A percentile compares a stretch with the other conserved stretches of the same genome.
phyloP scores from a whole-genome alignment of 2,888 invertebrate species.

The Amblyteles armatorius region DNA sequence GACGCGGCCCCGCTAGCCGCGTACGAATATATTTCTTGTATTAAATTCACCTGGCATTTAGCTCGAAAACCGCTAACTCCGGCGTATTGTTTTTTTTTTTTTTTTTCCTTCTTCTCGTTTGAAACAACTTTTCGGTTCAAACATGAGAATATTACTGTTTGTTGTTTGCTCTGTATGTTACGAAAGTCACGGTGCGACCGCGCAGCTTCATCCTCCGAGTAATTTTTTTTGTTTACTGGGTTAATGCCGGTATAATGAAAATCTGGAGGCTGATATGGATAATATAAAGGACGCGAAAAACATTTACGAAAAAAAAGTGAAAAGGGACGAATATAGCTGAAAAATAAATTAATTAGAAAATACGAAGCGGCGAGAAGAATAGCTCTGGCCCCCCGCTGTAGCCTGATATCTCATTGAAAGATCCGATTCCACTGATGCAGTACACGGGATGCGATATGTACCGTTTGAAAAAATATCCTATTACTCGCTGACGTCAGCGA shows the following conservation, averaged over 20 bases:
- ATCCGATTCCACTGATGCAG: background rate
- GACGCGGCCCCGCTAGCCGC: background rate
- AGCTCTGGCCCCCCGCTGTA: background rate
- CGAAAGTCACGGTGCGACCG: background rate
- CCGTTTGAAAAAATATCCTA: background rate
- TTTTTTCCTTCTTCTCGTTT: background rate
- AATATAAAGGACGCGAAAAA: background rate
- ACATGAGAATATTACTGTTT: background rate
- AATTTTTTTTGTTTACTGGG: background rate
- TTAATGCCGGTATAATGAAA: background rate
- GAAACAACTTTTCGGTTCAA: background rate
- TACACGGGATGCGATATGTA: background rate
- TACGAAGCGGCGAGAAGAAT: background rate
- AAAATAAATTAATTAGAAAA: background rate
- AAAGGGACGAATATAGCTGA: background rate
- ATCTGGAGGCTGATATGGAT: background rate
- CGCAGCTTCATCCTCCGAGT: background rate
- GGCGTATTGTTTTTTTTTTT: background rate
- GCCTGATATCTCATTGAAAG: background rate
- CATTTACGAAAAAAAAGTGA: background rate
- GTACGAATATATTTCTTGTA: slow-evolving; percentile 14
- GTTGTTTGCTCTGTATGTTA: background rate
- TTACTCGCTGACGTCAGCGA: background rate
- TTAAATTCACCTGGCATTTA: background rate
- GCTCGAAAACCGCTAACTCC: background rate